These are phyloP conservation scores for Pseudomyrmex cubaensis DNA, from an alignment of 1,140 invertebrate genomes.

Conservation along the genomic window DNA sequence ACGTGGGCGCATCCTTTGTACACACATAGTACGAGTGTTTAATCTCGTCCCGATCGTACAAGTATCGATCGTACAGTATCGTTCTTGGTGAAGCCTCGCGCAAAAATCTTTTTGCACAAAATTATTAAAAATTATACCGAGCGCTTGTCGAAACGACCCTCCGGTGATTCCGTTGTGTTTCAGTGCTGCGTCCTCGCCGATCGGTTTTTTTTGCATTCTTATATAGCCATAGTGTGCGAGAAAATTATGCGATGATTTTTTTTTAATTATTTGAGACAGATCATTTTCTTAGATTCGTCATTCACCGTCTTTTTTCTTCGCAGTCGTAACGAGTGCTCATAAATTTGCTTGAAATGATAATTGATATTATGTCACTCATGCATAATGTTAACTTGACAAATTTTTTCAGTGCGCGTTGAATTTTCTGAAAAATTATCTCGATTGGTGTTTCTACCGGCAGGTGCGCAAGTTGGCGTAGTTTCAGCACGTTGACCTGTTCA, in stretches of 20 bases:
- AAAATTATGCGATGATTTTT: too few species aligned
- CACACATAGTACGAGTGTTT: constrained; percentile 30
- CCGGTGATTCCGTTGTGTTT: constrained; percentile 29
- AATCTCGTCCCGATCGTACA: not conserved
- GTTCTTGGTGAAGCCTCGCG: constrained; percentile 36
- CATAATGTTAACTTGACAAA: constrained; percentile 28
- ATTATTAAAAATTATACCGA: not conserved
- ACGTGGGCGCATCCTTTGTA: constrained; percentile 34
- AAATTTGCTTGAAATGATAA: too few species aligned
- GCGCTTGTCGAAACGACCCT: not conserved
- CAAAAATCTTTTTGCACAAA: not conserved
- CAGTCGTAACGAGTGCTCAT: too few species aligned
- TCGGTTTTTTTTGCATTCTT: not conserved
- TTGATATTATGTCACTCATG: not conserved
- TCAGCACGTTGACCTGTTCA: constrained; percentile 32
- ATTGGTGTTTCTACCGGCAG: constrained; percentile 38
- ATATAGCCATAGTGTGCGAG: too few species aligned
- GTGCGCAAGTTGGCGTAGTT: constrained; percentile 54
- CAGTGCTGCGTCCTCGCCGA: constrained; percentile 18
- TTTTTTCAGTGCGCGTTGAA: constrained; percentile 52
- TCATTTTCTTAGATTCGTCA: too few species aligned
- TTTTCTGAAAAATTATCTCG: constrained; percentile 28
- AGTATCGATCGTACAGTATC: not conserved
- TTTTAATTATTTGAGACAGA: too few species aligned
- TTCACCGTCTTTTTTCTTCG: not conserved